Base-by-base conservation (phyloP, 2,797 vertebrate genomes). In the Muscicapa comitata region DNA sequence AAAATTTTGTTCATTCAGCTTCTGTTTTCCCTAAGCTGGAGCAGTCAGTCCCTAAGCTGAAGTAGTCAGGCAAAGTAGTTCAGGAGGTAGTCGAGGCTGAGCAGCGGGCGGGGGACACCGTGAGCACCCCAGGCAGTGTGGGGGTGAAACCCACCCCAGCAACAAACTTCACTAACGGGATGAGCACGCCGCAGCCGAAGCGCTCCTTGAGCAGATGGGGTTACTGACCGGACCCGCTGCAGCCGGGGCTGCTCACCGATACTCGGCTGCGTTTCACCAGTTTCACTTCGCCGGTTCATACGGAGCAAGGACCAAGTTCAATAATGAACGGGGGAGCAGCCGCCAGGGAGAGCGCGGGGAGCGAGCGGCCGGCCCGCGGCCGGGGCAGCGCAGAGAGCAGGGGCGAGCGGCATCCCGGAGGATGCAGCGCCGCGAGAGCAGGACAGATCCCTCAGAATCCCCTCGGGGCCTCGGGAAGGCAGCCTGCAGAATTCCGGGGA, bases 121-220 rank as follows among this genome's bases (percentile, higher is more conserved):
- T 9, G 62, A 53, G 48, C 26, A 21, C 9, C 10, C 28, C 4
- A 2, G 17, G 54, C 29, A 50, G 43, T 13, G 2, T 3, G 45
- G 20, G 25, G 4, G 4, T 33, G 14, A 84, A 76, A 80, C 2
- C 7, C 40, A 25, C 6, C 28, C 33, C 47, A 7, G 3, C 1
- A 26, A 9, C 55, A 70, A 67, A 54, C 35, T 48, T 43, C 21
- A 0, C 42, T 4, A 6, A 10, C 2, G 8, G 35, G 9, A 6
- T 3, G 47, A 70, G 24, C 42, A 9, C 40, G 38, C 33, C 3
- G 6, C 42, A 11, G 45, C 8, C 43, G 8, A 38, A 12, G 10
- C 6, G 0, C 16, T 25, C 23, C 63, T 23, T 13, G 40, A 14
- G 50, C 19, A 17, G 26, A 17, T 1, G 33, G 8, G 24, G 15